A percentile compares a stretch with the other conserved stretches of the same genome.
These are phyloP conservation scores for Drosophila seguyi DNA, from an alignment of 1,140 invertebrate species.

Conservation along the genomic window DNA sequence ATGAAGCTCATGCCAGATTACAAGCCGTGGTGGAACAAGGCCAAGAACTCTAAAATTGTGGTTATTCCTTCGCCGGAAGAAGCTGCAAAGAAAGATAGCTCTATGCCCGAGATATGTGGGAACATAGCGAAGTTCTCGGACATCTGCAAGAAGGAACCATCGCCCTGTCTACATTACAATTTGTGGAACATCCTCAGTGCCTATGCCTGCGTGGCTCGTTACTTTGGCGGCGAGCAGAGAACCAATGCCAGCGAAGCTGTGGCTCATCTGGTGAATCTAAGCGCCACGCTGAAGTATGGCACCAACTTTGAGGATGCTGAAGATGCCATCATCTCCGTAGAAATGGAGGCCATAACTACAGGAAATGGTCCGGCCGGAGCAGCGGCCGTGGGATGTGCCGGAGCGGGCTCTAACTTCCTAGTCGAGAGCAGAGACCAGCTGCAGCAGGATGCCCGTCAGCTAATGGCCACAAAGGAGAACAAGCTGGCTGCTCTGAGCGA, in stretches of 20 bases:
- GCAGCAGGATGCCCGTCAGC: conserved; percentile 60
- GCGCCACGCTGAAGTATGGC: conserved; percentile 87
- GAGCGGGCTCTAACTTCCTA: conserved; percentile 35
- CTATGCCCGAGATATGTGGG: conserved; percentile 48
- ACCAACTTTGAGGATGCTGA: conserved; percentile 87
- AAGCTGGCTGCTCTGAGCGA: conserved; percentile 87
- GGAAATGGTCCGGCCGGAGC: conserved; percentile 60
- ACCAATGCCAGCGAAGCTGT: conserved; percentile 87
- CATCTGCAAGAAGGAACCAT: conserved; percentile 87
- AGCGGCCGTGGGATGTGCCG: conserved; percentile 42
- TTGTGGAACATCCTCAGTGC: conserved; percentile 89
- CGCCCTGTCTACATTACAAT: conserved; percentile 89
- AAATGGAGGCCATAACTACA: conserved; percentile 81
- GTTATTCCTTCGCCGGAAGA: conserved; percentile 80
- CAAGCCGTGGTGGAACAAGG: conserved; percentile 90
- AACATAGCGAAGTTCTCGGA: conserved; percentile 86
- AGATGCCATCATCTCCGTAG: conserved; percentile 88
- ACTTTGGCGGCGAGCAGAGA: conserved; percentile 90
- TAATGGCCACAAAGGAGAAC: conserved; percentile 59
- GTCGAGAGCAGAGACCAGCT: conserved; percentile 64
- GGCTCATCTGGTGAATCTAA: conserved; percentile 87
- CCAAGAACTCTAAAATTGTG: conserved; percentile 86
- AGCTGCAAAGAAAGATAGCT: conserved; percentile 4
- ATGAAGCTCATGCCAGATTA: conserved; percentile 88
- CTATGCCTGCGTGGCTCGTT: conserved; percentile 88